Conservation (phyloP, 2,797 vertebrate genomes). For the Malurus splendens region DNA sequence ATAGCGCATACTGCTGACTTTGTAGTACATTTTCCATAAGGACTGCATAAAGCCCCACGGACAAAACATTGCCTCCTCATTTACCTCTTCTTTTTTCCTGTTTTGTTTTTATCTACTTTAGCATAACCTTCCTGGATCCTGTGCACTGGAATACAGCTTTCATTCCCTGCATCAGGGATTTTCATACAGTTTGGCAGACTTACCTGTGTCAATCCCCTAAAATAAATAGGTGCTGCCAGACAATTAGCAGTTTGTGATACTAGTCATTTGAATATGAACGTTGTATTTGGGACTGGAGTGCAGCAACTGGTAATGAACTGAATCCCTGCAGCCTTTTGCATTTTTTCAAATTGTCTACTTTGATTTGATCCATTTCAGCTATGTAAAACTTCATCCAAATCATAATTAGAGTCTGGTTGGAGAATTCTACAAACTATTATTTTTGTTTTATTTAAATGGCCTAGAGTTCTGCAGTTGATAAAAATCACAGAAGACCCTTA, state of each 20-base stretch:
- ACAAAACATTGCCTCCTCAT: conserved; percentile 9
- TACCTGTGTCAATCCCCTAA: conserved; percentile 4
- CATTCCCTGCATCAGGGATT: conserved; percentile 12
- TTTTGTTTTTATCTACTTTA: conserved; percentile 20
- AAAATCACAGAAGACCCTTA: neutral
- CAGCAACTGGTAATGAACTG: neutral
- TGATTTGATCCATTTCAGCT: conserved; percentile 24
- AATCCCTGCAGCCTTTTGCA: neutral
- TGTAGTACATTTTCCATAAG: neutral
- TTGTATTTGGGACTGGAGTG: neutral
- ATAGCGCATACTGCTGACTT: conserved; percentile 40
- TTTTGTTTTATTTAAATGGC: neutral
- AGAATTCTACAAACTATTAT: neutral
- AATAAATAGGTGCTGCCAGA: conserved; percentile 44
- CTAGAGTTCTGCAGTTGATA: neutral
- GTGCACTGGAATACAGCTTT: neutral
- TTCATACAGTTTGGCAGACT: conserved; percentile 36
- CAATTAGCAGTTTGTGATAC: conserved; percentile 36
- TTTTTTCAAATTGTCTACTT: conserved; percentile 1
- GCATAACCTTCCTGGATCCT: neutral
- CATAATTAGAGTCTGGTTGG: neutral
- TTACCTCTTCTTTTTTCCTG: neutral
- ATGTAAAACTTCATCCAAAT: conserved; percentile 27
- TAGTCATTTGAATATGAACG: conserved; percentile 42
- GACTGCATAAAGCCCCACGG: neutral